These are phyloP conservation scores for Chlorocebus sabaeus DNA, from an alignment of 2,113 vertebrate species.

Conservation along the genomic window DNA sequence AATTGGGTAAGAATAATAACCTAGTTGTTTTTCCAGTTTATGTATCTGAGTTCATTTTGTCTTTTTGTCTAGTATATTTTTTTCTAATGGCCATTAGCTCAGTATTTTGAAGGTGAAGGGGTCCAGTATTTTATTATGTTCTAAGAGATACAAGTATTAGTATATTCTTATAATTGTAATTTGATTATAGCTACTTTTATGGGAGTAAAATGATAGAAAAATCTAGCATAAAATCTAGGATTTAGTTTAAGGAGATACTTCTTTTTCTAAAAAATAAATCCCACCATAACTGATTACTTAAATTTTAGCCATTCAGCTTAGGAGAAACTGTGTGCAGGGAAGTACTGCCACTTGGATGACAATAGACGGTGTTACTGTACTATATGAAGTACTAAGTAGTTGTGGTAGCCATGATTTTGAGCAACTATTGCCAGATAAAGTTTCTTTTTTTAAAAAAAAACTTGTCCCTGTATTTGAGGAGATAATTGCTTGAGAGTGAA, in stretches of 20 bases:
- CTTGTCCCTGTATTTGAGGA: neutral
- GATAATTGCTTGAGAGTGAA: neutral
- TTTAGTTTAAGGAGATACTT: neutral
- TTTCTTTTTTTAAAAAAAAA: neutral
- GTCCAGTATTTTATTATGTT: neutral
- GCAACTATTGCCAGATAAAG: neutral
- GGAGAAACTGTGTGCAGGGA: neutral
- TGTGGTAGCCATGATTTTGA: neutral
- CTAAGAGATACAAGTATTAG: neutral
- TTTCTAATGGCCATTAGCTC: neutral
- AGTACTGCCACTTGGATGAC: neutral
- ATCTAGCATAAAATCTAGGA: neutral
- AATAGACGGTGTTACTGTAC: neutral
- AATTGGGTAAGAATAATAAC: neutral
- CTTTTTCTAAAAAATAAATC: neutral
- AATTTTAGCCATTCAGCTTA: neutral
- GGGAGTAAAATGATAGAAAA: neutral
- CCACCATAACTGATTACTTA: neutral
- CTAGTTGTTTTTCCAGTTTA: neutral
- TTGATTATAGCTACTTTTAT: constrained; percentile 26
- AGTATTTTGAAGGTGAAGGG: neutral
- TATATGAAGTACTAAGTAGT: neutral
- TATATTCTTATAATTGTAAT: neutral
- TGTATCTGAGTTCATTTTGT: neutral
- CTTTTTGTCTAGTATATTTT: neutral